These are phyloP conservation scores for Megastigmus dorsalis DNA, from an alignment of 2,888 invertebrate species.

Conservation along the genomic window DNA sequence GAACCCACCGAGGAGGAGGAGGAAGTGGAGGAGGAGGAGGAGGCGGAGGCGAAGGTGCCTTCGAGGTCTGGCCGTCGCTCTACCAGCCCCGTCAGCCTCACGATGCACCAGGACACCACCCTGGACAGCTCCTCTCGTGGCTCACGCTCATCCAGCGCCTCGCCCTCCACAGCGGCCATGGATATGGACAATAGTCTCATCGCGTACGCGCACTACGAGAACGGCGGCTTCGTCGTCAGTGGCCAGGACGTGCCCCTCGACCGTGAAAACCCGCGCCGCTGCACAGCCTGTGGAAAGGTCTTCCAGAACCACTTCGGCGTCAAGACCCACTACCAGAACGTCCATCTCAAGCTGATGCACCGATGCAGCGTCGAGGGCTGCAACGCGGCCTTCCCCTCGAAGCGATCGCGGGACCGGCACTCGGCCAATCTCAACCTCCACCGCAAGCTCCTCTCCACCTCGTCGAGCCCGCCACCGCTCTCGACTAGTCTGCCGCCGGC, in stretches of 20 bases:
- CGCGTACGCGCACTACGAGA: constrained; percentile 83
- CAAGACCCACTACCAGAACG: constrained; percentile 96
- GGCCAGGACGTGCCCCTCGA: constrained; percentile 92
- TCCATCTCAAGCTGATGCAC: constrained; percentile 96
- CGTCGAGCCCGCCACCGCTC: constrained; percentile 77
- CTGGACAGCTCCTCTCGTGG: constrained; percentile 73
- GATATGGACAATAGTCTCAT: constrained; percentile 72
- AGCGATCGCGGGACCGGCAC: constrained; percentile 93
- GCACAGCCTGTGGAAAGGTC: constrained; percentile 93
- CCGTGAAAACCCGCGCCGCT: constrained; percentile 92
- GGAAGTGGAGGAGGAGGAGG: constrained; percentile 56
- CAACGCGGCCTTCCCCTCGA: constrained; percentile 95
- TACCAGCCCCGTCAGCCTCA: constrained; percentile 78
- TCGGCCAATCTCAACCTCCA: constrained; percentile 94
- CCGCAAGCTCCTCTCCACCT: constrained; percentile 88
- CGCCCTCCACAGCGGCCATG: constrained; percentile 73
- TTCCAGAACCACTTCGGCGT: constrained; percentile 95
- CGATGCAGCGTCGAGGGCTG: constrained; percentile 96
- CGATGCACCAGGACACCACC: constrained; percentile 71
- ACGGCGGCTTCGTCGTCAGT: constrained; percentile 82
- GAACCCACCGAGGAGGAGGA: constrained; percentile 37
- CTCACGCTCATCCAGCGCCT: constrained; percentile 74
- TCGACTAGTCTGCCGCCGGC: neutral
- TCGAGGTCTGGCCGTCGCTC: constrained; percentile 79
- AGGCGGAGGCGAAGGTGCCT: constrained; percentile 66